Evolutionary conservation across 1,140 invertebrate genomes (phyloP).

Genomic region (Bathynomus jamesi): DNA sequence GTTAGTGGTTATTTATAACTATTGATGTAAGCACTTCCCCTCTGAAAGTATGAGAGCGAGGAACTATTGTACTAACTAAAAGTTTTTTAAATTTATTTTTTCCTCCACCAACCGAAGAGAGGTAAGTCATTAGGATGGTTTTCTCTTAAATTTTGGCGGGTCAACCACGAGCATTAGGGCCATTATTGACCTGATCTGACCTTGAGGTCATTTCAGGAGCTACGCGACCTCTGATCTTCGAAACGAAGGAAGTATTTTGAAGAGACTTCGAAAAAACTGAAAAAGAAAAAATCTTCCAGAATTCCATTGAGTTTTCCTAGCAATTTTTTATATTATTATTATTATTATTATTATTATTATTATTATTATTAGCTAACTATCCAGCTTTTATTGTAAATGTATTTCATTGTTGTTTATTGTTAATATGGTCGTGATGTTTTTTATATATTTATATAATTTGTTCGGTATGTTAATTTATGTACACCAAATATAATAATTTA

Average conservation of each 20-base stretch:
- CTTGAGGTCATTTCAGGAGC: background rate
- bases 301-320: background rate
- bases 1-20: no score
- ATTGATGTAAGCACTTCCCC: no score
- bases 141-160: no score
- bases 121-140: no score
- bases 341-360: constrained; percentile 1
- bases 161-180: no score
- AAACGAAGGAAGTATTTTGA: background rate
- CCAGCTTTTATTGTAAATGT: background rate
- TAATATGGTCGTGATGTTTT: background rate
- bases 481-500: no score
- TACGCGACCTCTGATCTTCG: background rate
- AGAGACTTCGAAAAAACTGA: background rate
- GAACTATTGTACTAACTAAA: no score
- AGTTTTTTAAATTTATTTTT: no score
- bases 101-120: no score
- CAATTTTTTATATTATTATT: background rate
- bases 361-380: background rate
- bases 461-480: no score
- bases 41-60: no score
- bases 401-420: background rate
- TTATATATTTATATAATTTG: background rate
- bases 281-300: background rate
- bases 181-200: no score